Evolutionary conservation across 2,888 invertebrate species (phyloP).

Genomic region (Trachelus stipa): DNA sequence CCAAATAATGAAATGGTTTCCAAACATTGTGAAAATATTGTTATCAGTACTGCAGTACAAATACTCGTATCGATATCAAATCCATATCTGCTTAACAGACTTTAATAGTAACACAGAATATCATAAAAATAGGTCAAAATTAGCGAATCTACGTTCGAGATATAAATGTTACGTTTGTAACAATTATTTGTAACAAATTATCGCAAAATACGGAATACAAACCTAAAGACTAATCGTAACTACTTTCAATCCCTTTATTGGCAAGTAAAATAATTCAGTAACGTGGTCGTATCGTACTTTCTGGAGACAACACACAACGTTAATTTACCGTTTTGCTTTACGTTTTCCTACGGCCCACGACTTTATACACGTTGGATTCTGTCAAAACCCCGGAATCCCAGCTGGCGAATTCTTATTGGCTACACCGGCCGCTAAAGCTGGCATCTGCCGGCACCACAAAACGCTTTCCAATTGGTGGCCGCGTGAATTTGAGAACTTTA

Average conservation of each 20-base stretch:
- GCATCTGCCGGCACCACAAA: conserved; percentile 13
- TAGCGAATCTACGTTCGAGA: not conserved
- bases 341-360: conserved; percentile 24
- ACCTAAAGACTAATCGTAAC: not conserved
- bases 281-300: not conserved
- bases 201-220: not conserved
- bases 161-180: not conserved
- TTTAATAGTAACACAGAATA: not conserved
- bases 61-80: not conserved
- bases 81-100: not conserved
- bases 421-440: conserved; percentile 6
- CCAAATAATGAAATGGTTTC: not conserved
- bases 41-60: not conserved
- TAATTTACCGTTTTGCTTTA: conserved; percentile 20
- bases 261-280: not conserved
- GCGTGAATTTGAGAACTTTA: conserved; percentile 1
- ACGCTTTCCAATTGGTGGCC: conserved; percentile 19
- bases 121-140: not conserved
- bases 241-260: not conserved
- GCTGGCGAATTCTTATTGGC: conserved; percentile 61
- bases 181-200: not conserved
- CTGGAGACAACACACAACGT: not conserved
- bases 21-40: not conserved
- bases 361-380: conserved; percentile 60
- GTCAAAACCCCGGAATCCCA: conserved; percentile 59